Base-by-base conservation (phyloP, 2,797 vertebrate genomes). In the Anolis apletophallus region DNA sequence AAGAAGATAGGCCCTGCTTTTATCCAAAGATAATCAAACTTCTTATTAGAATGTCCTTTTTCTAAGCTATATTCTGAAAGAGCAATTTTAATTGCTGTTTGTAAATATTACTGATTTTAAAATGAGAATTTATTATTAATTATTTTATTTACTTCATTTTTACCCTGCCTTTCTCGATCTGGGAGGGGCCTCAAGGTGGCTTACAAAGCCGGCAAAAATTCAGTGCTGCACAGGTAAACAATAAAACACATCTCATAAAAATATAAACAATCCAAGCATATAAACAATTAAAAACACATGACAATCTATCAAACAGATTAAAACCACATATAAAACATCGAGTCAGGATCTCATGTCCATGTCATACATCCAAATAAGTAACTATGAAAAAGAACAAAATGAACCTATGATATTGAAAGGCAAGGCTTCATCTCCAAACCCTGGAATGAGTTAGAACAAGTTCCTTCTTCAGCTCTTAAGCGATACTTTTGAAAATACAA, bases 111-210 rank as follows among this genome's bases (percentile, higher is more conserved):
- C 1, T 75, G 84, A 83, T n/a, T 77, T 89, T n/a, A 67, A 36
- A 84, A 79, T 3, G 84, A 68, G 72, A 87, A 86, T 85, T 50
- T n/a, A n/a, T n/a, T n/a, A n/a, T n/a, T n/a, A n/a, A n/a, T n/a
- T n/a, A n/a, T n/a, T n/a, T n/a, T n/a, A n/a, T n/a, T n/a, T n/a
- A n/a, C n/a, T n/a, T n/a, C n/a, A n/a, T n/a, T n/a, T n/a, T n/a
- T n/a, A n/a, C n/a, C n/a, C n/a, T n/a, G n/a, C n/a, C n/a, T n/a
- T n/a, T n/a, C n/a, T n/a, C n/a, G n/a, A n/a, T n/a, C n/a, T n/a
- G n/a, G n/a, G n/a, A n/a, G n/a, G n/a, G n/a, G n/a, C n/a, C n/a
- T n/a, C n/a, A n/a, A n/a, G n/a, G n/a, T n/a, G n/a, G n/a, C n/a
- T n/a, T n/a, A n/a, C n/a, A n/a, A n/a, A n/a, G n/a, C n/a, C n/a